Conservation (phyloP, 2,113 vertebrate genomes). For the Oryzias celebensis region DNA sequence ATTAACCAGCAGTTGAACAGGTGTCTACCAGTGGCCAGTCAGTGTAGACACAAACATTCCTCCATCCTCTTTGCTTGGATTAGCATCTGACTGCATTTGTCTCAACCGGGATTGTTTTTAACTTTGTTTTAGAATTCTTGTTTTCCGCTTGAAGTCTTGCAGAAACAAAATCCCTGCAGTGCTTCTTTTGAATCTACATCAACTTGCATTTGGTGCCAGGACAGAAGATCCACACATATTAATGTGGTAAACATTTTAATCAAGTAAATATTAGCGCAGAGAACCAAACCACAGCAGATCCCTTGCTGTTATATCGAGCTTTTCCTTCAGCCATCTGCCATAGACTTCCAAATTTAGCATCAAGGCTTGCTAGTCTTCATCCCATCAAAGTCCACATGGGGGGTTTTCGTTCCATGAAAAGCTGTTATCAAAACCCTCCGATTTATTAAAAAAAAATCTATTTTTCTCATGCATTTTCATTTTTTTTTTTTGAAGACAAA, state of each 20-base stretch:
- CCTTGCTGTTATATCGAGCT: constrained; percentile 39
- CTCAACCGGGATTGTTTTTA: too few relatives aligned
- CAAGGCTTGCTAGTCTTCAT: constrained; percentile 47
- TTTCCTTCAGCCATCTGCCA: constrained; percentile 64
- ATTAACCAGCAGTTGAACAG: too few relatives aligned
- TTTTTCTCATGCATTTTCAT: constrained; percentile 1
- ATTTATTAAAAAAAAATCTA: constrained; percentile 24
- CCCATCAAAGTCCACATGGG: constrained; percentile 48
- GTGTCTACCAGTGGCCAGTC: too few relatives aligned
- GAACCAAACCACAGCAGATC: constrained; percentile 12
- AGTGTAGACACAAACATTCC: too few relatives aligned
- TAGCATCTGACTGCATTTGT: too few relatives aligned
- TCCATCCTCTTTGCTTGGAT: too few relatives aligned
- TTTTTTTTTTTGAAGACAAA: background rate
- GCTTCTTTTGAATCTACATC: too few relatives aligned
- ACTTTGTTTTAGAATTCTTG: too few relatives aligned
- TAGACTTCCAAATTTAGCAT: constrained; percentile 60
- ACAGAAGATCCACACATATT: too few relatives aligned
- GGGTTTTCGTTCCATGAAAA: constrained; percentile 50
- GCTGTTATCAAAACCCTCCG: constrained; percentile 39
- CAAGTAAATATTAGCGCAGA: constrained; percentile 10
- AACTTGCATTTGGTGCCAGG: too few relatives aligned
- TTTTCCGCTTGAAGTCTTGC: too few relatives aligned
- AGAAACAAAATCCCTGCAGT: too few relatives aligned
- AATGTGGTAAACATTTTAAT: constrained; percentile 8